A percentile compares a stretch with the other conserved stretches of the same genome.
phyloP scores from a whole-genome alignment of 2,888 invertebrate species.

The Melolontha melolontha region DNA sequence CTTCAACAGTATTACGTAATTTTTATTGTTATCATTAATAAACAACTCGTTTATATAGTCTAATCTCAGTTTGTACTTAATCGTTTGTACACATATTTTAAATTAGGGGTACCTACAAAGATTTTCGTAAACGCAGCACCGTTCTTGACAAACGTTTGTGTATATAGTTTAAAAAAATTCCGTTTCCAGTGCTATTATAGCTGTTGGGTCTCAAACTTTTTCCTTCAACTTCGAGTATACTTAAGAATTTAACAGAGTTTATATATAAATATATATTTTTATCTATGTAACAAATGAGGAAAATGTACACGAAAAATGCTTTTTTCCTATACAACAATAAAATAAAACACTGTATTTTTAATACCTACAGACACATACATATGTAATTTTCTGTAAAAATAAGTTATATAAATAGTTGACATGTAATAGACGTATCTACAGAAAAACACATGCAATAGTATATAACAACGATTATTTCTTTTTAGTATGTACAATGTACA shows the following conservation, averaged over 20 bases:
- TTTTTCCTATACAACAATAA: conserved; percentile 42
- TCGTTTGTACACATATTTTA: conserved; percentile 5
- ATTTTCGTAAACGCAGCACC: conserved; percentile 29
- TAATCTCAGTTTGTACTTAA: conserved; percentile 10
- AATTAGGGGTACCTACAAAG: conserved; percentile 33
- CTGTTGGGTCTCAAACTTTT: conserved; percentile 34
- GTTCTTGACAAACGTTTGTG: not conserved
- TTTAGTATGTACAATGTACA: conserved; percentile 65
- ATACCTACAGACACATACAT: conserved; percentile 36
- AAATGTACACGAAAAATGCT: conserved; percentile 28
- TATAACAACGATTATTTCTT: conserved; percentile 42
- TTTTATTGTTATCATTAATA: conserved; percentile 13
- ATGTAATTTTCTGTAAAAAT: conserved; percentile 43
- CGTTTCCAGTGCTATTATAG: conserved; percentile 30
- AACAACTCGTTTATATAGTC: too few relatives aligned
- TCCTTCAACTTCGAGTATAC: conserved; percentile 27
- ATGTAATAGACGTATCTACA: conserved; percentile 24
- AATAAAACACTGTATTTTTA: conserved; percentile 41
- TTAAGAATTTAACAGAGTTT: conserved; percentile 43
- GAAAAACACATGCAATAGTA: conserved; percentile 44
- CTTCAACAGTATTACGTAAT: conserved; percentile 24
- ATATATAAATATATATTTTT: conserved; percentile 41
- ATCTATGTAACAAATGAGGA: conserved; percentile 29
- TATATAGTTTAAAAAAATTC: conserved; percentile 22
- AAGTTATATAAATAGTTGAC: conserved; percentile 38